Percentiles rank a stretch among this genome's conserved stretches.
phyloP scores from a whole-genome alignment of 2,797 vertebrate genomes.

The Microchirus variegatus region DNA sequence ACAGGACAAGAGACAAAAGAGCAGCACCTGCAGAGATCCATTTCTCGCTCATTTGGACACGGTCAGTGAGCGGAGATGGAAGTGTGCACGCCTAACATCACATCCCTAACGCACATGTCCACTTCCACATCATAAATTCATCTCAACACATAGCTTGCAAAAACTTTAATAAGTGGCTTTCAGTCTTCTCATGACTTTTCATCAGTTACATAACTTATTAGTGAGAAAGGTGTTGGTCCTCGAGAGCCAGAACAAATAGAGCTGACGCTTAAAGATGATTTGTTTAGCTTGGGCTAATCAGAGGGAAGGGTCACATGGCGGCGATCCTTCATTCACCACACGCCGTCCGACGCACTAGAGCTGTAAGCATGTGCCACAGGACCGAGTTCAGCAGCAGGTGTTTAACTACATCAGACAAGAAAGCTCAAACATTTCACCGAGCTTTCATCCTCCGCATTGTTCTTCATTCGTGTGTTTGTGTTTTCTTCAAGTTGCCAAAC shows the following conservation, averaged over 20 bases:
- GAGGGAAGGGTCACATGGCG: constrained; percentile 47
- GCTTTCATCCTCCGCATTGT: constrained; percentile 41
- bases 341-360: constrained; percentile 46
- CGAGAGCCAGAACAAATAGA: constrained; percentile 57
- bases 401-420: constrained; percentile 50
- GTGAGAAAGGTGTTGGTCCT: constrained; percentile 26
- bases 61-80: neutral
- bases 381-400: constrained; percentile 58
- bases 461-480: constrained; percentile 12
- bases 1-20: constrained; percentile 33
- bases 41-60: neutral
- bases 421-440: constrained; percentile 47
- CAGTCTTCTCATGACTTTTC: constrained; percentile 18
- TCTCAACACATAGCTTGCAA: neutral
- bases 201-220: constrained; percentile 54
- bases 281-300: constrained; percentile 67
- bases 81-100: neutral
- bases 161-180: constrained; percentile 9
- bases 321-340: constrained; percentile 51
- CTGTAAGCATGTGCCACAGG: constrained; percentile 49
- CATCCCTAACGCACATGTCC: no score
- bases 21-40: constrained; percentile 28
- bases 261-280: constrained; percentile 50
- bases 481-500: constrained; percentile 28
- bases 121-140: neutral